Conservation (phyloP, 2,888 invertebrate species). For the Serrognathus titanus region DNA sequence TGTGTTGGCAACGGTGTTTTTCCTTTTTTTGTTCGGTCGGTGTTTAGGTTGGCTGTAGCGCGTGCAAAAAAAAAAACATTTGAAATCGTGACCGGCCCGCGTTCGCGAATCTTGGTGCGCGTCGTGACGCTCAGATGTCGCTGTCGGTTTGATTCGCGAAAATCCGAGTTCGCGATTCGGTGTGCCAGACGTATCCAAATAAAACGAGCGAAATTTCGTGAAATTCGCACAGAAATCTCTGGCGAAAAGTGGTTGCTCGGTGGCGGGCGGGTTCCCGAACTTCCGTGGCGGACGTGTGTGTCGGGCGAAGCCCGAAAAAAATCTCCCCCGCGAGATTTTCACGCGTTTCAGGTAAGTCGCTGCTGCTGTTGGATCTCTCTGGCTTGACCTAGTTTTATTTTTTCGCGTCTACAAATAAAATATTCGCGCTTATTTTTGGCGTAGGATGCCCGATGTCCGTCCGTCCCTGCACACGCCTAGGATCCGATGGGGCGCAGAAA, state of each 20-base stretch:
- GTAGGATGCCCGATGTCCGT: too few species aligned
- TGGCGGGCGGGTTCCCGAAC: neutral
- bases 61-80: too few species aligned
- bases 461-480: too few species aligned
- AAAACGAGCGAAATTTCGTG: neutral
- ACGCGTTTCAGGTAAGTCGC: constrained; percentile 20
- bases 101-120: constrained; percentile 20
- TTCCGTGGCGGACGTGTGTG: neutral
- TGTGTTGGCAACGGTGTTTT: too few species aligned
- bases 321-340: neutral
- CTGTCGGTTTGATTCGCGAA: constrained; percentile 17
- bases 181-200: neutral
- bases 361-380: constrained; percentile 17
- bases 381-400: constrained; percentile 23
- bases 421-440: constrained; percentile 3
- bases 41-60: too few species aligned
- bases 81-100: neutral
- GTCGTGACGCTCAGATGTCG: constrained; percentile 15
- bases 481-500: too few species aligned
- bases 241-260: neutral
- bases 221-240: neutral
- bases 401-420: constrained; percentile 22
- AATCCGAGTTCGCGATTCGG: constrained; percentile 4
- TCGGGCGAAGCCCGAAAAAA: too few species aligned
- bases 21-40: too few species aligned